Conservation (phyloP, 1,140 invertebrate species). For the Holcopasites calliopsidis region DNA sequence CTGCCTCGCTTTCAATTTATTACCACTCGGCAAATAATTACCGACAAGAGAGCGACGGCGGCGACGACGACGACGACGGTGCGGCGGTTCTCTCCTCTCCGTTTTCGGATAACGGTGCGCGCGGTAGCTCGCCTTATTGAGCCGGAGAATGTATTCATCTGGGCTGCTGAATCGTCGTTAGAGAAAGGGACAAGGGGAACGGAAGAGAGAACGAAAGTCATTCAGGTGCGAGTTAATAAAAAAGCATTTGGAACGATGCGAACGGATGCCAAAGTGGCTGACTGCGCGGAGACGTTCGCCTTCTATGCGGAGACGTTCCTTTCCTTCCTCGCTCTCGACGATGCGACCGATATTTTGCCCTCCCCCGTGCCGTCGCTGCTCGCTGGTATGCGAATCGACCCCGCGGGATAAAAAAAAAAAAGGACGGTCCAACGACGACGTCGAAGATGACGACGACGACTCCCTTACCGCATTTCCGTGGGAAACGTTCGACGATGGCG, state of each 20-base stretch:
- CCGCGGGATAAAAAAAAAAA: conserved; percentile 3
- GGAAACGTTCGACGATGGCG: not conserved
- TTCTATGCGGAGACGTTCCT: conserved; percentile 5
- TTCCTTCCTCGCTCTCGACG: conserved; percentile 27
- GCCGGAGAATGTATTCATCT: conserved; percentile 57
- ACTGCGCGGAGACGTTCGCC: conserved; percentile 28
- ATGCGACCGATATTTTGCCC: conserved; percentile 43
- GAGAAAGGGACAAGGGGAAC: conserved; percentile 48
- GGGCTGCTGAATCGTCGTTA: conserved; percentile 50
- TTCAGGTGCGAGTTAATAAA: conserved; percentile 70
- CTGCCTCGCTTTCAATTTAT: conserved; percentile 69
- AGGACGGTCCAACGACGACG: not conserved
- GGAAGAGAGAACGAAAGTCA: conserved; percentile 54
- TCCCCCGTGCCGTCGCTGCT: not conserved
- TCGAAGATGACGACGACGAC: not conserved
- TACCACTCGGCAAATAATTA: conserved; percentile 73
- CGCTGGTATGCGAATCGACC: conserved; percentile 28
- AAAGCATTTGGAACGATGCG: conserved; percentile 43
- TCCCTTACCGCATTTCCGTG: not conserved
- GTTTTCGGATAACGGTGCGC: conserved; percentile 57
- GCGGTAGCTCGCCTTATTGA: conserved; percentile 59
- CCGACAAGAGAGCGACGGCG: conserved; percentile 61
- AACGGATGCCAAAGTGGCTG: conserved; percentile 48
- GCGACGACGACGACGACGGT: not conserved
- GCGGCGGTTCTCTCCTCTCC: not conserved